These are phyloP conservation scores for Ptychochromis oligacanthus DNA, from an alignment of 2,113 vertebrate genomes.

Conservation along the genomic window DNA sequence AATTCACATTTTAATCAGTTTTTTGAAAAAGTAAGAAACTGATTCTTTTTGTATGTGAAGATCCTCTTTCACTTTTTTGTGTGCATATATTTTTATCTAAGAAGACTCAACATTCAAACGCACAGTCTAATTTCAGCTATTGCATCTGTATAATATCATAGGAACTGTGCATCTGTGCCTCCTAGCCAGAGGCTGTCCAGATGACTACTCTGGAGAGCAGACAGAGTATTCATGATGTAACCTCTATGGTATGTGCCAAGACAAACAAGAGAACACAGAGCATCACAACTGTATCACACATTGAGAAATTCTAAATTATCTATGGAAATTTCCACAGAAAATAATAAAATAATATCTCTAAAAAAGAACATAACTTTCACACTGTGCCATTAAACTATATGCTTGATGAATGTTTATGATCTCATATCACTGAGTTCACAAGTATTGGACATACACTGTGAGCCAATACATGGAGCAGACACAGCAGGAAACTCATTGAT, in stretches of 20 bases:
- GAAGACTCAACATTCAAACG: constrained; percentile 5
- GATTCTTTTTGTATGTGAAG: not conserved
- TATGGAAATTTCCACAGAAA: not conserved
- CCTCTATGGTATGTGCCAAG: not conserved
- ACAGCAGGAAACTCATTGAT: constrained; percentile 3
- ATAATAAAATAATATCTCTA: not conserved
- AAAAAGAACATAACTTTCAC: not conserved
- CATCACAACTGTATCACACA: not conserved
- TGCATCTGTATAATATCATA: not conserved
- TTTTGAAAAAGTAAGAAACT: not conserved
- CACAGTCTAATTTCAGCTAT: not conserved
- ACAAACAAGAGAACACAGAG: not conserved
- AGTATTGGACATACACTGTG: not conserved
- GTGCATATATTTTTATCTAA: not conserved
- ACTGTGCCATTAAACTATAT: not conserved
- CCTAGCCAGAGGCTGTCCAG: constrained; percentile 1
- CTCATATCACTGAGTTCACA: not conserved
- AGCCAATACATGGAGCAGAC: not conserved
- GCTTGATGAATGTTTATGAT: not conserved
- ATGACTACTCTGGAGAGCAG: not conserved
- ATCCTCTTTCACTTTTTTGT: not conserved
- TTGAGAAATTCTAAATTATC: not conserved
- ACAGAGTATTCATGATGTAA: constrained; percentile 12
- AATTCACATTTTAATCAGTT: not conserved
- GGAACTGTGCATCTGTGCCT: not conserved